A percentile compares a stretch with the other conserved stretches of the same genome.
phyloP scores from a whole-genome alignment of 1,140 invertebrate genomes.

The Leptopilina clavipes region DNA sequence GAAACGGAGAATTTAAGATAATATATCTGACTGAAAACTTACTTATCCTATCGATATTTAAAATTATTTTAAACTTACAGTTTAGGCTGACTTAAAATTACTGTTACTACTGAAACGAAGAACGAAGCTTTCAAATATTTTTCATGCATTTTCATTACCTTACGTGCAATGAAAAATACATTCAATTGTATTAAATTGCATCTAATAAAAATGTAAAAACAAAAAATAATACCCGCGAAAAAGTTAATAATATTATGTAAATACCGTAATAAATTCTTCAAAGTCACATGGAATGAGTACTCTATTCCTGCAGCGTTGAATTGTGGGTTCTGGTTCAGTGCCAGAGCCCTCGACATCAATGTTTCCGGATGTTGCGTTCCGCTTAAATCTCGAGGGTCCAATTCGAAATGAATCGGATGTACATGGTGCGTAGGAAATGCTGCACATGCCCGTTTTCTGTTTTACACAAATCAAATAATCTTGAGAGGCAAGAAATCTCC shows the following conservation, averaged over 20 bases:
- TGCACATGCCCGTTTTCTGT: conserved; percentile 82
- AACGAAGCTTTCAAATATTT: no score
- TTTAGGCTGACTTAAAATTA: no score
- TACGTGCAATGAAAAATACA: no score
- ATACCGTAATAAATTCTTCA: conserved; percentile 86
- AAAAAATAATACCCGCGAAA: no score
- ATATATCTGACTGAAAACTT: no score
- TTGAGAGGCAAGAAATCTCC: conserved; percentile 84
- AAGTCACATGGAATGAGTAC: conserved; percentile 87
- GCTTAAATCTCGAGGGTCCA: conserved; percentile 71
- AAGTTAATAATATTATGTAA: background rate
- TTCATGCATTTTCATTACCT: no score
- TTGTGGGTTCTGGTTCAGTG: conserved; percentile 48
- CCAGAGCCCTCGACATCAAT: conserved; percentile 64
- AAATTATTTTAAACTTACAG: no score
- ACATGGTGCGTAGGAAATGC: conserved; percentile 85
- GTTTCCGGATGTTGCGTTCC: conserved; percentile 25
- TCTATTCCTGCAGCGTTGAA: conserved; percentile 79
- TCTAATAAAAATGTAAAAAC: no score
- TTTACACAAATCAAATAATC: conserved; percentile 86
- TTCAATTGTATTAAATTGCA: no score
- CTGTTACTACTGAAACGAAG: no score
- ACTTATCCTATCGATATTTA: no score
- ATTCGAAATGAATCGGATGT: conserved; percentile 85
- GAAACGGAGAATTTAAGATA: no score